Evolutionary conservation across 92 coral and sea anemone species (phyloP).

Genomic region (Desmophyllum pertusum): DNA sequence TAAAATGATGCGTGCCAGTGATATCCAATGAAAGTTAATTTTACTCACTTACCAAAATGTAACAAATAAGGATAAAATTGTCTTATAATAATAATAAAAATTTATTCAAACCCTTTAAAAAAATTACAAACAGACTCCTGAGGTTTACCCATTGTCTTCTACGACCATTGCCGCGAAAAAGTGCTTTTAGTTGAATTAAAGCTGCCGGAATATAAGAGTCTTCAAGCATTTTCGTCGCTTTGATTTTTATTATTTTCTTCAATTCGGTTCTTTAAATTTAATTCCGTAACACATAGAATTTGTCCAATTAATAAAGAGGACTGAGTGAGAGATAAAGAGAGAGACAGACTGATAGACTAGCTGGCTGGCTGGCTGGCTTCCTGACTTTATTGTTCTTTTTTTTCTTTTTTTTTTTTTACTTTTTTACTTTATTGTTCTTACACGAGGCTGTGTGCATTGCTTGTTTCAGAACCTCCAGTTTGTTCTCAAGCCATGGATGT

Average conservation of each 20-base stretch:
- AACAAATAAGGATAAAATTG: not conserved
- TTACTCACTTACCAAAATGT: not conserved
- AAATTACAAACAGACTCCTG: too few species aligned
- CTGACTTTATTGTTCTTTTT: too few species aligned
- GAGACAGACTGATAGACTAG: too few species aligned
- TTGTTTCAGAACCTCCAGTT: slow-evolving; percentile 34
- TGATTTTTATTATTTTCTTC: not conserved
- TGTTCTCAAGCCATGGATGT: slow-evolving; percentile 53
- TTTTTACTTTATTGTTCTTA: not conserved
- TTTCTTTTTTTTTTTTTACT: too few species aligned
- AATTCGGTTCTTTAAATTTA: not conserved
- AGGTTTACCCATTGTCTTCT: too few species aligned
- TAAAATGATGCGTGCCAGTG: not conserved
- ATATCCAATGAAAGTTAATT: not conserved
- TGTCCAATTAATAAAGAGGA: not conserved
- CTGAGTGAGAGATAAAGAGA: too few species aligned
- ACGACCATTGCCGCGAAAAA: too few species aligned
- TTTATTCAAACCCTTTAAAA: too few species aligned
- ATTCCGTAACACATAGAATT: not conserved
- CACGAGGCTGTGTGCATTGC: not conserved
- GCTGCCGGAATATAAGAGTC: not conserved
- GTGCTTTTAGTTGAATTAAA: not conserved
- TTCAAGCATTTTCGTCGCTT: not conserved
- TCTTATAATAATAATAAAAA: too few species aligned
- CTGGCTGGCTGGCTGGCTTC: too few species aligned